Conservation (phyloP, 2,113 vertebrate species). For the Apistogramma diplotaenia region DNA sequence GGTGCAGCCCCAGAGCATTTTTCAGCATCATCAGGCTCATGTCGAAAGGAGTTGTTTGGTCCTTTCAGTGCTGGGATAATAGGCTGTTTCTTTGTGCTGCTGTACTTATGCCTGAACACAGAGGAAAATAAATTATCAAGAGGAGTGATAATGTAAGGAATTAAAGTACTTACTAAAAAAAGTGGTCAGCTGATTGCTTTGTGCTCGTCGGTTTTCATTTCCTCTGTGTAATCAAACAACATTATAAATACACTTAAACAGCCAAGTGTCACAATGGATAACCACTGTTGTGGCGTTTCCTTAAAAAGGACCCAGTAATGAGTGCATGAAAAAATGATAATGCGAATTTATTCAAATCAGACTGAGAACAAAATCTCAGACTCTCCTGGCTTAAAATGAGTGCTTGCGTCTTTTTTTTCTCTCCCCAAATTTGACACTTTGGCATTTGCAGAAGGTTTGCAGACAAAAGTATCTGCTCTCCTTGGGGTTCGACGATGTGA, state of each 20-base stretch:
- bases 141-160: background rate
- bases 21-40: background rate
- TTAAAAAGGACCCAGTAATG: background rate
- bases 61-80: background rate
- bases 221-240: background rate
- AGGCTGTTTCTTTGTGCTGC: background rate
- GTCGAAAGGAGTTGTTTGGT: background rate
- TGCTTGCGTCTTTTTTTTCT: background rate
- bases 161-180: background rate
- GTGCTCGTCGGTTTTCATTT: background rate
- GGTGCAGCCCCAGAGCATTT: background rate
- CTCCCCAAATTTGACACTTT: conserved; percentile 40
- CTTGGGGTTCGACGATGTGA: conserved; percentile 1
- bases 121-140: background rate
- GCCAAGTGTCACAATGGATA: background rate
- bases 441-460: conserved; percentile 53
- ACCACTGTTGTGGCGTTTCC: background rate
- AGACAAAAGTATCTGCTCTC: conserved; percentile 26
- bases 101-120: background rate
- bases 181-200: background rate
- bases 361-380: background rate
- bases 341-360: background rate
- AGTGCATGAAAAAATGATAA: background rate
- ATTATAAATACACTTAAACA: background rate
- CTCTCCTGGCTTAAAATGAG: background rate